These are phyloP conservation scores for Aurelia sp. DNA, from an alignment of 30 jellyfish, hydroid and myxozoan species.

Conservation along the genomic window DNA sequence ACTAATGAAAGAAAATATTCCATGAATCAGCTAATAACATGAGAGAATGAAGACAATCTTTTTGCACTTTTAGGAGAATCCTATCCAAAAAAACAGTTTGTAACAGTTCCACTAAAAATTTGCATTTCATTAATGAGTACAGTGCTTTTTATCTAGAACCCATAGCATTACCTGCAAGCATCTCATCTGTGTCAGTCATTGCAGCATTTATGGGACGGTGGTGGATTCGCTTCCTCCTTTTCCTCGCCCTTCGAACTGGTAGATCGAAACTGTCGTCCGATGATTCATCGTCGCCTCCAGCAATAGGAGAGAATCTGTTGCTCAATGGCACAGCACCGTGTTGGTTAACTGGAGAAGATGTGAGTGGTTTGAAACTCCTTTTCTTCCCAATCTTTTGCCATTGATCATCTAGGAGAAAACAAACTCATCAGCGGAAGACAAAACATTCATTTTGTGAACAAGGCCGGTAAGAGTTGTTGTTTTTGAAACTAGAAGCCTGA, in stretches of 20 bases:
- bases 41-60: background rate
- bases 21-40: background rate
- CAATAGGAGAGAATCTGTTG: background rate
- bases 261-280: background rate
- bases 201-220: background rate
- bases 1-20: background rate
- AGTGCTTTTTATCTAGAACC: background rate
- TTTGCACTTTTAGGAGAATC: too few species aligned
- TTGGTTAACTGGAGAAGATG: constrained; percentile 5
- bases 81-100: too few species aligned
- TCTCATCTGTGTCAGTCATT: background rate
- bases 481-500: too few species aligned
- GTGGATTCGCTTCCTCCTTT: background rate
- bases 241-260: background rate
- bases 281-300: background rate
- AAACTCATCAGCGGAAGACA: background rate
- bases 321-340: background rate
- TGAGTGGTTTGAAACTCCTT: background rate
- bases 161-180: background rate
- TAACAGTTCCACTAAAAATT: too few species aligned
- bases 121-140: too few species aligned
- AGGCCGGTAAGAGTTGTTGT: too few species aligned
- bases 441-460: too few species aligned
- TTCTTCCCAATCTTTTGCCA: too few species aligned
- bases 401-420: background rate